These are phyloP conservation scores for Eulithis prunata DNA, from an alignment of 2,888 invertebrate genomes.

Conservation along the genomic window DNA sequence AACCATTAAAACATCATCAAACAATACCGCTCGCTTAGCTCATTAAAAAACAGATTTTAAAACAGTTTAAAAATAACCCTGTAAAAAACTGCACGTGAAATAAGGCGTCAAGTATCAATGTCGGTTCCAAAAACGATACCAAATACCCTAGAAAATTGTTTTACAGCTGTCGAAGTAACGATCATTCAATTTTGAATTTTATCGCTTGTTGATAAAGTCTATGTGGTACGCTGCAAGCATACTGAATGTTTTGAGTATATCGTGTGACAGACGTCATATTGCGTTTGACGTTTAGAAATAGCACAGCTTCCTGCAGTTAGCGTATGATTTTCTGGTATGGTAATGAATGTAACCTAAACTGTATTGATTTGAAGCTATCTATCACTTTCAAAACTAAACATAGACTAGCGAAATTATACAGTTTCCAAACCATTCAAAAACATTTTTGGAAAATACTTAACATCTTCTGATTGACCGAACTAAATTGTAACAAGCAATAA, in stretches of 20 bases:
- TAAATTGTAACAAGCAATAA: not conserved
- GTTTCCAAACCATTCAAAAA: too few relatives aligned
- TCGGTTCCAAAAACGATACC: slow-evolving; percentile 66
- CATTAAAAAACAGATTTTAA: slow-evolving; percentile 46
- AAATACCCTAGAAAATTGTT: slow-evolving; percentile 39
- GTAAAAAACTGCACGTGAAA: slow-evolving; percentile 61
- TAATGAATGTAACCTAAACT: slow-evolving; percentile 34
- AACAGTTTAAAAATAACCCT: slow-evolving; percentile 47
- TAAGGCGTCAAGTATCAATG: slow-evolving; percentile 69
- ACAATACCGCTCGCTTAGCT: slow-evolving; percentile 23
- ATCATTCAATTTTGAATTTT: slow-evolving; percentile 44
- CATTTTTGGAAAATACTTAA: too few relatives aligned
- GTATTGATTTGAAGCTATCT: slow-evolving; percentile 25
- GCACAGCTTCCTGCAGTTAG: slow-evolving; percentile 57
- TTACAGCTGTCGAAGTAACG: slow-evolving; percentile 36
- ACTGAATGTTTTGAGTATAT: slow-evolving; percentile 53
- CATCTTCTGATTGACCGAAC: too few relatives aligned
- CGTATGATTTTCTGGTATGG: slow-evolving; percentile 40
- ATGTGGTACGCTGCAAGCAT: slow-evolving; percentile 22
- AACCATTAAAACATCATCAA: slow-evolving; percentile 38
- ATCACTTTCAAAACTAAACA: slow-evolving; percentile 7
- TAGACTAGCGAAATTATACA: too few relatives aligned
- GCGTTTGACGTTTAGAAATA: slow-evolving; percentile 63
- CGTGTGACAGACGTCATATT: slow-evolving; percentile 64
- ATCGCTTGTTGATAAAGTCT: slow-evolving; percentile 32